These are phyloP conservation scores for Andrena praecox DNA, from an alignment of 2,888 invertebrate genomes.

Conservation along the genomic window DNA sequence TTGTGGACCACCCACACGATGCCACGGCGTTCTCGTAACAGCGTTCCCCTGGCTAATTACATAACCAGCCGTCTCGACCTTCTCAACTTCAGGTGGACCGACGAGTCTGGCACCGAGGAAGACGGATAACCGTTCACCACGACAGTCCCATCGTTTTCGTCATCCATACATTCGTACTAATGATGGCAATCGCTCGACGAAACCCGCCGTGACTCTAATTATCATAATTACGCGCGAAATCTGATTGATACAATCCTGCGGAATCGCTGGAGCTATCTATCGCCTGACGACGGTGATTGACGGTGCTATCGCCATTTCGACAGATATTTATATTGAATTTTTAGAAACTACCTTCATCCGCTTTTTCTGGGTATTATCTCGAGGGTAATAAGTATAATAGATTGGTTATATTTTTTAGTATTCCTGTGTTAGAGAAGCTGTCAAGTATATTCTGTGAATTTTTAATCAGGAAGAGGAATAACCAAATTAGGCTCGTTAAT, in stretches of 20 bases:
- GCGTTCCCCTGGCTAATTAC: conserved; percentile 65
- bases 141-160: conserved; percentile 23
- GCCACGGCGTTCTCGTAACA: conserved; percentile 50
- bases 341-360: not conserved
- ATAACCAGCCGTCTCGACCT: conserved; percentile 60
- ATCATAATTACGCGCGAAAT: conserved; percentile 32
- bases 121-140: conserved; percentile 34
- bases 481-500: too few relatives aligned
- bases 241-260: conserved; percentile 1
- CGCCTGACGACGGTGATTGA: not conserved
- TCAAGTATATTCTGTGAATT: too few relatives aligned
- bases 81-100: conserved; percentile 57
- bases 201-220: conserved; percentile 20
- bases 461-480: too few relatives aligned
- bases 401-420: not conserved
- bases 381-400: not conserved
- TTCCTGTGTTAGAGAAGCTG: too few relatives aligned
- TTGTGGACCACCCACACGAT: conserved; percentile 64
- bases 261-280: not conserved
- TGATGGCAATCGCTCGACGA: conserved; percentile 35
- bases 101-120: conserved; percentile 35
- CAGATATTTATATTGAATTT: not conserved
- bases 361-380: not conserved
- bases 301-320: not conserved
- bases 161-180: conserved; percentile 21